A percentile compares a stretch with the other conserved stretches of the same genome.
Conservation (phyloP, 2,888 invertebrate genomes). For the Gisinianus flammeolus region DNA sequence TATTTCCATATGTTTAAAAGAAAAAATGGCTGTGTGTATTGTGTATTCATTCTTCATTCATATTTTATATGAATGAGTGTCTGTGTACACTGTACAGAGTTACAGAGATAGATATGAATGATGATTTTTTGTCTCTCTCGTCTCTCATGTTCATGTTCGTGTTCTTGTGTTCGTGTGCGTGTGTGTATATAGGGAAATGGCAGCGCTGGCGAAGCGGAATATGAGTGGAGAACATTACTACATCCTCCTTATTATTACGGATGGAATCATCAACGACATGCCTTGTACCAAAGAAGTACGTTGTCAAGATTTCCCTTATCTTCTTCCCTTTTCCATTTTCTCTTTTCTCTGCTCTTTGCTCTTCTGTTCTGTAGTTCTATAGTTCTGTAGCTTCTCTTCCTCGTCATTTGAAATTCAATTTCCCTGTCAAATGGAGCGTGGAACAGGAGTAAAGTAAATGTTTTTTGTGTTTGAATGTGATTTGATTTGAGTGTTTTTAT, state of each 20-base stretch:
- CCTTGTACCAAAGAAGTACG: slow-evolving; percentile 63
- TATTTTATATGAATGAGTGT: too few relatives aligned
- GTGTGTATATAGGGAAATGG: slow-evolving; percentile 63
- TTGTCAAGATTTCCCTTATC: neutral
- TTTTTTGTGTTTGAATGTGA: too few relatives aligned
- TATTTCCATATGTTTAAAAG: too few relatives aligned
- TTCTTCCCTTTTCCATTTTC: too few relatives aligned
- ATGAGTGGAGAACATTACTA: slow-evolving; percentile 64
- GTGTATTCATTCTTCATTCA: too few relatives aligned
- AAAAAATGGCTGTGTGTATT: too few relatives aligned
- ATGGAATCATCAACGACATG: slow-evolving; percentile 68
- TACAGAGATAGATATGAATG: too few relatives aligned
- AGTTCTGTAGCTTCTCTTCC: neutral
- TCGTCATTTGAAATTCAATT: neutral
- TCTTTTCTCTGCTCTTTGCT: neutral
- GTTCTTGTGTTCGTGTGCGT: too few relatives aligned
- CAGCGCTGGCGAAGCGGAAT: slow-evolving; percentile 60
- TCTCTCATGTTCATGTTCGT: too few relatives aligned
- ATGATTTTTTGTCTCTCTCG: too few relatives aligned
- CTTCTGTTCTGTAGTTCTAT: neutral
- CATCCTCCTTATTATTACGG: slow-evolving; percentile 66
- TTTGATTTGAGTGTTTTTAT: neutral
- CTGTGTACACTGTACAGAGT: too few relatives aligned
- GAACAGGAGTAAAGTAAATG: neutral
- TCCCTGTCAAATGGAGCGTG: too few relatives aligned